Percentiles rank a stretch among this genome's conserved stretches.
Evolutionary conservation across 2,888 invertebrate species (phyloP).

Genomic region (Drosophila flavopinicola): DNA sequence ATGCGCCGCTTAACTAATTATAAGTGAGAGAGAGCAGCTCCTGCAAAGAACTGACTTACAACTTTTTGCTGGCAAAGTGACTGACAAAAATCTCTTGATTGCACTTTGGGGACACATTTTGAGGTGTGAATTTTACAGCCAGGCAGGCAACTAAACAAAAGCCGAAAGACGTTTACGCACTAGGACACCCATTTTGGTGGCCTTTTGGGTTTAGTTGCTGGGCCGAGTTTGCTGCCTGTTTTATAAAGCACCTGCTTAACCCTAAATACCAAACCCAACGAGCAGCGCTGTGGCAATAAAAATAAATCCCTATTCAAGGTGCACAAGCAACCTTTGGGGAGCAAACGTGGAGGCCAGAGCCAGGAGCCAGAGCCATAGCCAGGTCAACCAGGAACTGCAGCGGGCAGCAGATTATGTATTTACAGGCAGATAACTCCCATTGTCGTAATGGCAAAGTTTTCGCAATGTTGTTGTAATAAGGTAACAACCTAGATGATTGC

Average conservation of each 20-base stretch:
- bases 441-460: constrained; percentile 71
- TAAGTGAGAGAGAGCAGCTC: constrained; percentile 21
- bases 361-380: constrained; percentile 7
- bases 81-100: constrained; percentile 68
- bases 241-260: constrained; percentile 79
- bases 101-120: constrained; percentile 74
- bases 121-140: constrained; percentile 72
- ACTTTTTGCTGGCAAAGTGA: constrained; percentile 36
- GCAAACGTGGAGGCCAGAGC: constrained; percentile 3
- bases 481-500: constrained; percentile 76
- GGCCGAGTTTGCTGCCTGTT: constrained; percentile 49
- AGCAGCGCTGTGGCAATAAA: constrained; percentile 67
- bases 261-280: constrained; percentile 56
- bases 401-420: constrained; percentile 74
- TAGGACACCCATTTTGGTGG: constrained; percentile 21
- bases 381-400: constrained; percentile 30
- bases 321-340: constrained; percentile 54
- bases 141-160: constrained; percentile 8
- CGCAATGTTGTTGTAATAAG: constrained; percentile 57
- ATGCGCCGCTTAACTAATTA: constrained; percentile 67
- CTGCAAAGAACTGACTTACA: neutral
- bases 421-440: constrained; percentile 74
- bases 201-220: constrained; percentile 62
- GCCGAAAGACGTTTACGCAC: constrained; percentile 28
- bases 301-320: constrained; percentile 74